Evolutionary conservation across 2,113 vertebrate genomes (phyloP), one percentile per base, ranked within the genome.

Genomic region (Pseudorectes ferrugineus): DNA sequence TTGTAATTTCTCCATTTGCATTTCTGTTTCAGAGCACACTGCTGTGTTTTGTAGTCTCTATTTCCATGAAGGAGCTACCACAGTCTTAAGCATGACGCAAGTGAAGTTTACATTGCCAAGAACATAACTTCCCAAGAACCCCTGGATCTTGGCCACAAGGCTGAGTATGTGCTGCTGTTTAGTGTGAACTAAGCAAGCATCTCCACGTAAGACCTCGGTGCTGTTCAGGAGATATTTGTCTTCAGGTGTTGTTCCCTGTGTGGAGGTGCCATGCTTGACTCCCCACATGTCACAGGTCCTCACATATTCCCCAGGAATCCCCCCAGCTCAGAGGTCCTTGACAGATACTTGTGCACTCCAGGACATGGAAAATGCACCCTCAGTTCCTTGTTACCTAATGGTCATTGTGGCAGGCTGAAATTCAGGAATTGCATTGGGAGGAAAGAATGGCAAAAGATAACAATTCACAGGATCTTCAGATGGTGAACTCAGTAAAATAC

Each of bases 1-100:
- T 94, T 59, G 9, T 8, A 77, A 51, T 14, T 63, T 83, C 46
- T 48, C 9, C 20, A 59, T 91, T 89, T 89, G 49, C 45, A 94
- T 68, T 90, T 67, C 43, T 68, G 29, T 57, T 87, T 84, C 54
- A 85, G 54, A 75, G 18, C 11, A 65, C 5, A 48, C 6, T 16
- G 55, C 48, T 1, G 4, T 58, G 25, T 25, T 74, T 62, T 58
- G 24, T 20, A 31, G 55, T 42, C 33, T 4, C 0, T 62, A 29
- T 67, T 86, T 66, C 38, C 52, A 88, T 35, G 54, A 57, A 76
- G 70, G 6, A 82, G 36, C 5, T 52, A 61, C 52, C 5, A 6
- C 58, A 49, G 28, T 24, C 52, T 75, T 65, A 52, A 89, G 38
- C 6, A n/a, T 33, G 38, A 59, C 2, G 4, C 20, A 72, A 52